These are phyloP conservation scores for mouse (Mus musculus) DNA, from an alignment of 2,113 vertebrate species.

Conservation along the genomic window GRCm39 chr14:99223501-99224000, in stretches of 20 bases:
- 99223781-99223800: not conserved
- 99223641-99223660: not conserved
- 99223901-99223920: not conserved
- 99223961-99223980: not conserved
- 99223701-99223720: conserved; percentile 25
- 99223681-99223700: not conserved
- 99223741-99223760: not conserved
- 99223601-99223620: not conserved
- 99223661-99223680: not conserved
- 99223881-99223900: not conserved
- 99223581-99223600: not conserved
- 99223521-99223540: not conserved
- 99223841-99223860: not conserved
- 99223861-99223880: not conserved
- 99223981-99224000: not conserved
- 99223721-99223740: not conserved
- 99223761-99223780: not conserved
- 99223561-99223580: not conserved
- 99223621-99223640: not conserved
- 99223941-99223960: not conserved
- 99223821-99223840: not conserved
- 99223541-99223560: not conserved
- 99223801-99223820: not conserved
- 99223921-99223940: not conserved
- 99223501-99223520: not conserved